Evolutionary conservation across 1,140 invertebrate species (phyloP), one percentile per base, ranked within the genome.

Genomic region (Ylistrum balloti): DNA sequence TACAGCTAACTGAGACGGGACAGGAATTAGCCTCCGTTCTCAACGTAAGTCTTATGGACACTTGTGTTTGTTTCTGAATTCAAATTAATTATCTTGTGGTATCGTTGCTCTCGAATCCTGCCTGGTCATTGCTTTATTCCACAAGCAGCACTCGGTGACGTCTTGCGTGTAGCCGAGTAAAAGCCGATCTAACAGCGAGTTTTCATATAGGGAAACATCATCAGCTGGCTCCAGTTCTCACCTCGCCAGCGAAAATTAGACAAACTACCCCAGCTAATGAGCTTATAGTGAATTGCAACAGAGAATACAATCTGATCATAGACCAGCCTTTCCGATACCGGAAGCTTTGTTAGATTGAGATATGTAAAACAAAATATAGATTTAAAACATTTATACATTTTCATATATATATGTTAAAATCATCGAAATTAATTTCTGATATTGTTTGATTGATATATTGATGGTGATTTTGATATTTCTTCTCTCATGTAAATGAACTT

Each of bases 31-130:
- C 28, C 56, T 28, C 28, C 56, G 28, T n/a, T 74, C 56, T 74
- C 56, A n/a, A 74, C 56, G 5, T 74, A 74, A 74, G 56, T 74
- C 56, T n/a, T 17, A 74, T 74, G n/a, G 56, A 74, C 56, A 74
- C 56, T 74, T 74, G 56, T 74, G 56, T n/a, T 74, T 74, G 56
- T 74, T 74, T 74, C 56, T 74, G n/a, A 74, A 74, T 74, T 74
- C 56, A 74, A 74, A 74, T 74, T 74, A 74, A 74, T 74, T 74
- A 74, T 74, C 56, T 74, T 5, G 22, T 9, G 15, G 56, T 74
- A 74, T 9, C 56, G n/a, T n/a, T 74, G 22, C 56, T n/a, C n/a
- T 1, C 56, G 22, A 74, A 9, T n/a, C 22, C n/a, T 74, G 5
- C 56, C 28, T 1, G 56, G 56, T 74, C 22, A 74, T 28, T 74